Evolutionary conservation across 2,888 invertebrate species (phyloP), one percentile per base, ranked within the genome.

Genomic region (Drosophila atripex): DNA sequence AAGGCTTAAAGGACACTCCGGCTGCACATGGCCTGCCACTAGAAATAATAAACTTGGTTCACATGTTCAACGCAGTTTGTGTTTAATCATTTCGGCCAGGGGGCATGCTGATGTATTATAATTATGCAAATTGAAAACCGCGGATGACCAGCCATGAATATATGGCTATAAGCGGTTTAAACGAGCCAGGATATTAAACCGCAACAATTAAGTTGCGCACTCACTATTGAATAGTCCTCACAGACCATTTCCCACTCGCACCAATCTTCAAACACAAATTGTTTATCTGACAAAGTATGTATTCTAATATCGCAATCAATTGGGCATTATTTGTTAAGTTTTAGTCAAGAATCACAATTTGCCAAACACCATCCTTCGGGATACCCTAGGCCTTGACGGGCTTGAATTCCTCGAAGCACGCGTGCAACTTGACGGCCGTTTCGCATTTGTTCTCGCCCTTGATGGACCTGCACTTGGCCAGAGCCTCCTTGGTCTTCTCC

Each of bases 401-500:
- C 56, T 83, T 83, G 63, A 60, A 74, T 1, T 28, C 16, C 47
- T 80, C 76, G 18, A 78, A 86, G 71, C 91, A 90, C 3, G 73
- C 45, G 56, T 75, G 75, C 51, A 89, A 35, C 55, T 89, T 80
- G 38, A 51, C 69, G 3, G 89, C 85, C 0, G 80, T 88, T 5
- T 90, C 90, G 60, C 91, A 90, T 11, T 86, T 85, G 50, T 87
- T 78, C 0, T 58, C 76, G 3, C 78, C 88, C 59, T 77, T 74
- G 16, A 80, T 49, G 23, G 52, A 49, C 3, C 74, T 43, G 66
- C 90, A 90, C 45, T 84, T 78, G 3, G 43, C 59, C 52, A 87
- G 38, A 0, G 87, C 66, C 1, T 32, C 58, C 30, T 78, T 80
- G 7, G 83, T 64, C 66, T 86, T 88, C 18, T 89, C 88, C 57